phyloP scores from a whole-genome alignment of 2,113 vertebrate genomes.

The Trochalopteron elliotii region DNA sequence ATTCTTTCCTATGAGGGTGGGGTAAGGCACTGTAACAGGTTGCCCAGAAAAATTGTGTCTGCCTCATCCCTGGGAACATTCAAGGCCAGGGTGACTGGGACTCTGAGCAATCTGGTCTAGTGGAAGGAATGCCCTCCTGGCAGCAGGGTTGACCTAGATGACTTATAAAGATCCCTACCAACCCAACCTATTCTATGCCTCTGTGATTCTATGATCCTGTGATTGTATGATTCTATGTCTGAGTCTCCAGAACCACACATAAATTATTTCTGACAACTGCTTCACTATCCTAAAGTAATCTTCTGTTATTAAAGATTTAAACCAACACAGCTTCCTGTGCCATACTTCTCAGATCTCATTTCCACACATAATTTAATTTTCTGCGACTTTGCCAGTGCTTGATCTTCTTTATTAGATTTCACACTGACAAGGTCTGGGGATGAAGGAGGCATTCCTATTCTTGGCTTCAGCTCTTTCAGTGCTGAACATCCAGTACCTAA shows the following conservation, averaged over 20 bases:
- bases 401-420: slow-evolving; percentile 25
- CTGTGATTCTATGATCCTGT: not conserved
- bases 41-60: not conserved
- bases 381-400: not conserved
- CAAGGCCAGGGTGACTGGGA: not conserved
- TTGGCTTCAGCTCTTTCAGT: not conserved
- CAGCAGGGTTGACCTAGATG: not conserved
- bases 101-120: not conserved
- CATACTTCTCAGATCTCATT: slow-evolving; percentile 10
- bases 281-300: not conserved
- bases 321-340: not conserved
- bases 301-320: not conserved
- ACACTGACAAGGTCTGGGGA: not conserved
- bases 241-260: not conserved
- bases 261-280: not conserved
- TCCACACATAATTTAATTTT: slow-evolving; percentile 27
- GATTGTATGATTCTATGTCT: not conserved
- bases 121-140: not conserved
- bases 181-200: not conserved
- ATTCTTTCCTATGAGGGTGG: not conserved
- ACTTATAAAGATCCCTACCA: not conserved
- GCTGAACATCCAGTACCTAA: not conserved
- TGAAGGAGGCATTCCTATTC: not conserved
- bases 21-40: too few relatives aligned
- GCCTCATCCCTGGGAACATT: not conserved